Evolutionary conservation across 2,113 vertebrate genomes (phyloP), one percentile per base, ranked within the genome.

Genomic region (Apteryx owenii): DNA sequence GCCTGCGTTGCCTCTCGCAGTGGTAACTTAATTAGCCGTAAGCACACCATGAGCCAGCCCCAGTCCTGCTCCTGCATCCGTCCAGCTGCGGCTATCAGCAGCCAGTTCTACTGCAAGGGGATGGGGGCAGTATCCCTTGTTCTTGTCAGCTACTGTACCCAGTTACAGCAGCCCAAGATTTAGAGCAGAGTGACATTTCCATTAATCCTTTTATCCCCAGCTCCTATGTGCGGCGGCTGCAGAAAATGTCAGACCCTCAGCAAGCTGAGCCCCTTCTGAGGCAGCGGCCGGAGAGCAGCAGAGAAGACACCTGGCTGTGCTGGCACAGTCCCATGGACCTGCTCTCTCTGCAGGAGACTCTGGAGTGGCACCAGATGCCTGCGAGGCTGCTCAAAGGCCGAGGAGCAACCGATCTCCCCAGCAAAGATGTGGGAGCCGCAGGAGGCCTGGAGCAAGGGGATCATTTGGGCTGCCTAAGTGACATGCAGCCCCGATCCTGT

Each of bases 181-280:
- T 86, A 44, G 4, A 46, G 83, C 17, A 40, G 72, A 81, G 44
- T 88, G 90, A 83, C 78, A 95, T 84, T 92, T 82, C 70, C 84
- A 61, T 91, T 94, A 85, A 94, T 85, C 85, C 71, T 89, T 97
- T 95, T 50, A 81, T 88, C 73, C 69, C 46, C 25, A 9, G 68
- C 40, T 93, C 83, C 77, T 76, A 31, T 3, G 1, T 23, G 70
- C 29, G 8, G 50, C 7, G 28, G 79, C 60, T 72, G 61, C n/a
- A 72, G 81, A 90, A 94, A 95, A 97, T 46, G 64, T 82, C 79
- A 92, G 50, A 40, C 26, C 62, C 85, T 81, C 1, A 1, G 73
- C 1, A 1, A 88, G 76, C 38, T 3, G 7, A 88, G 82, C 44
- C 77, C 44, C 31, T 28, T 2, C 1, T 20, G 62, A 91, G 25